Base-by-base conservation (phyloP, 2,797 vertebrate species). In the Gephyroberyx darwinii region DNA sequence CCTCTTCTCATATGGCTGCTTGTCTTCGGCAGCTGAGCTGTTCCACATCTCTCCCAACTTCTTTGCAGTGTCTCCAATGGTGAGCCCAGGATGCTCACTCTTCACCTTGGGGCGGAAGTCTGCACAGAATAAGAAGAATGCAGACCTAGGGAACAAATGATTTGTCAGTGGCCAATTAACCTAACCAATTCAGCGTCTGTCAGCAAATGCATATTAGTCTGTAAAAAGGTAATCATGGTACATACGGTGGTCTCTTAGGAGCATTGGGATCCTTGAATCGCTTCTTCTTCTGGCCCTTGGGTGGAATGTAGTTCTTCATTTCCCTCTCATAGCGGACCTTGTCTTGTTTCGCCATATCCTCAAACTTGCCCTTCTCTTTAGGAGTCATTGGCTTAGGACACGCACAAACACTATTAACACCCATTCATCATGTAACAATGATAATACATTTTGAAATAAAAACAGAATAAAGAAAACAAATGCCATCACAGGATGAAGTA, bases 31-130 rank as follows among this genome's bases (percentile, higher is more conserved):
- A 74, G 96, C 77, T 0, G 93, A 96, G 83, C 94, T 93, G 89
- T 98, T 98, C 98, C 98, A 99, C 96, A 97, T 97, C 88, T 98
- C 96, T 63, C 97, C 98, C 80, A 99, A 83, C 80, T 97, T 99
- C 91, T 98, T 99, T 39, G 97, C 98, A 0, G 96, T 96, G 82
- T 98, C 96, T 17, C 98, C 97, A 68, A 99, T 98, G 78, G 96
- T 88, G 31, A 97, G 91, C 41, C 96, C 96, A 0, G 98, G 98
- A 81, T 85, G 85, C 12, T 99, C 97, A 16, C 90, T 92, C 92
- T 98, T 98, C 69, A 99, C 95, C 94, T 98, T 98, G 31, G 96
- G 93, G 85, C 96, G 97, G 92, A 96, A 96, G 75, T 99, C 97
- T 4, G 95, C 95, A 74, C 97, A 99, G 91, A 98, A 99, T 48